Conservation (phyloP, 2,113 vertebrate species). For the Marmota monax region DNA sequence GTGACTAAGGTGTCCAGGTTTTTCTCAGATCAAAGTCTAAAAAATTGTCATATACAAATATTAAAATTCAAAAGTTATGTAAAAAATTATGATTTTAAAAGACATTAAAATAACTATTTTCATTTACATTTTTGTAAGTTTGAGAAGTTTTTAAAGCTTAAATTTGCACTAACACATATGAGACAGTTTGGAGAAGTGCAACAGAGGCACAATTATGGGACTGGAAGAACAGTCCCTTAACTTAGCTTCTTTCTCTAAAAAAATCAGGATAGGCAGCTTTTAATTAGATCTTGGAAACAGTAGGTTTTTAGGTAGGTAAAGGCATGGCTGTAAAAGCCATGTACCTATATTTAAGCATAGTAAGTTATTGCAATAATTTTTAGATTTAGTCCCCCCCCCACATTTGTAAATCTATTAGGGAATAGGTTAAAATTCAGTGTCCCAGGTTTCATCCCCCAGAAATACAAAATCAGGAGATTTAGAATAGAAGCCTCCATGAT, state of each 20-base stretch:
- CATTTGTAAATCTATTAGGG: background rate
- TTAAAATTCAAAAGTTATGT: conserved; percentile 36
- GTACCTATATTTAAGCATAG: background rate
- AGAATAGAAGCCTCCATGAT: background rate
- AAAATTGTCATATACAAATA: conserved; percentile 10
- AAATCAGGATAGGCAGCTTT: background rate
- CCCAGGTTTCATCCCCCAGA: background rate
- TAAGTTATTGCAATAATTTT: conserved; percentile 29
- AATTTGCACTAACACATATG: background rate
- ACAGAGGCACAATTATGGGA: background rate
- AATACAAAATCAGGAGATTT: background rate
- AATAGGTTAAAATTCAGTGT: conserved; percentile 7
- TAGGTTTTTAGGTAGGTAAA: background rate
- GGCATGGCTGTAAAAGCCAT: background rate
- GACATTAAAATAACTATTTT: conserved; percentile 15
- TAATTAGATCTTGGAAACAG: conserved; percentile 3
- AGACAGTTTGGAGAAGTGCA: background rate
- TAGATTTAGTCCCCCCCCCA: background rate
- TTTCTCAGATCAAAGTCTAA: conserved; percentile 6
- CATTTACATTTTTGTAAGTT: background rate
- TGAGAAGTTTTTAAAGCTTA: conserved; percentile 46
- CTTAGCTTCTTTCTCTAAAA: background rate
- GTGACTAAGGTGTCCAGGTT: background rate
- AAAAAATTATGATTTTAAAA: conserved; percentile 1
- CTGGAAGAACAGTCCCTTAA: background rate